A percentile compares a stretch with the other conserved stretches of the same genome.
These are phyloP conservation scores for Enoplosus armatus DNA, from an alignment of 2,797 vertebrate species.

Conservation along the genomic window DNA sequence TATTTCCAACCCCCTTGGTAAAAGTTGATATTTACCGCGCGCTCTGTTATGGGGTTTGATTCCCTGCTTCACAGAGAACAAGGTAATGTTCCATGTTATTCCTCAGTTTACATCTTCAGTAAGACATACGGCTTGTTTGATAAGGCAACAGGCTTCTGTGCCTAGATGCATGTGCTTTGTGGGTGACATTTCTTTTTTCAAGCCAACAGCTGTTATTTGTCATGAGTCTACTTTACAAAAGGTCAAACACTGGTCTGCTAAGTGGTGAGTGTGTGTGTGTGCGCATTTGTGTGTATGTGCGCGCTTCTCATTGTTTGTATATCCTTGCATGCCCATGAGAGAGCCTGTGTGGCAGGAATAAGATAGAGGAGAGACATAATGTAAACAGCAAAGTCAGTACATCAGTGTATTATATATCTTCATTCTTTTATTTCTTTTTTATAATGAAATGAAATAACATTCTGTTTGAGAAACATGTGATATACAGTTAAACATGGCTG, in stretches of 20 bases:
- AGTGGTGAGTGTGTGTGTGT: slow-evolving; percentile 27
- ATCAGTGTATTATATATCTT: slow-evolving; percentile 13
- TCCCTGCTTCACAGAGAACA: background rate
- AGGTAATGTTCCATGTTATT: background rate
- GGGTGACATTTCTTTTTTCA: slow-evolving; percentile 44
- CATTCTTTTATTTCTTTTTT: slow-evolving; percentile 26
- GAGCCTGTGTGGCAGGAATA: background rate
- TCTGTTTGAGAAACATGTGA: slow-evolving; percentile 3
- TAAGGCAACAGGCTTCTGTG: background rate
- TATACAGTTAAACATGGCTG: slow-evolving; percentile 15
- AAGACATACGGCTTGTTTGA: slow-evolving; percentile 5
- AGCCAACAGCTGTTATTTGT: slow-evolving; percentile 41
- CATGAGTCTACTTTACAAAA: slow-evolving; percentile 53
- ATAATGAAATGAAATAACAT: slow-evolving; percentile 41
- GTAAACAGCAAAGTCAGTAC: slow-evolving; percentile 11
- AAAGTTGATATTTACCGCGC: background rate
- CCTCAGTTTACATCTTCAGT: background rate
- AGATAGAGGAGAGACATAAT: slow-evolving; percentile 10
- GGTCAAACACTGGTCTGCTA: slow-evolving; percentile 66
- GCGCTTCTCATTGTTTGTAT: slow-evolving; percentile 9
- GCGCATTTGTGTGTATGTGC: slow-evolving; percentile 12
- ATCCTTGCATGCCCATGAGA: background rate
- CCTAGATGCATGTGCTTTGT: background rate
- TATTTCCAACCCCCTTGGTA: background rate
- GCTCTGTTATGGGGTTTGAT: slow-evolving; percentile 4